Conservation (phyloP, 2,888 invertebrate species). For the Oligia latruncula region DNA sequence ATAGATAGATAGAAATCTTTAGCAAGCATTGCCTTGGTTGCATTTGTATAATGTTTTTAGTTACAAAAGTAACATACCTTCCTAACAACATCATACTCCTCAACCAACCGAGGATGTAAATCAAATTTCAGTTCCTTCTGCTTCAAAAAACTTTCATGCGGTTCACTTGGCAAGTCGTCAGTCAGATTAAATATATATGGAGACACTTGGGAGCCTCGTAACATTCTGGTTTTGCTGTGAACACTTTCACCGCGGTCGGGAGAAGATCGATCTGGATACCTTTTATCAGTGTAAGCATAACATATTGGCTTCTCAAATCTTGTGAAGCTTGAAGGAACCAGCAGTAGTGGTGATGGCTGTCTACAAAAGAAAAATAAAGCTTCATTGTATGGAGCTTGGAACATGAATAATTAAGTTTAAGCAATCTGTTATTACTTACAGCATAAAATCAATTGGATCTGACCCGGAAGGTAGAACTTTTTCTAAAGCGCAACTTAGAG, state of each 20-base stretch:
- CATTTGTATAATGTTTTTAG: not conserved
- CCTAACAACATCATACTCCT: constrained; percentile 85
- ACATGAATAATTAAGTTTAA: not conserved
- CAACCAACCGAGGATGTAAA: constrained; percentile 80
- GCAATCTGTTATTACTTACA: constrained; percentile 70
- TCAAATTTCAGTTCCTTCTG: constrained; percentile 86
- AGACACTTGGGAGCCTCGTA: constrained; percentile 87
- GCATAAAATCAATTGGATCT: constrained; percentile 74
- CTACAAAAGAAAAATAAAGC: constrained; percentile 68
- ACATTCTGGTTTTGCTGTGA: constrained; percentile 77
- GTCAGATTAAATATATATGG: constrained; percentile 91
- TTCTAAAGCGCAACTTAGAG: constrained; percentile 91
- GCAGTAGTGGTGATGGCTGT: constrained; percentile 90
- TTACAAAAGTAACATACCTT: constrained; percentile 75
- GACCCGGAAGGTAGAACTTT: constrained; percentile 91
- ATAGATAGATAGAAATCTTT: too few relatives aligned
- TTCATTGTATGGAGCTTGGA: not conserved
- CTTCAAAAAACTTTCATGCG: constrained; percentile 90
- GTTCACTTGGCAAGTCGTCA: constrained; percentile 91
- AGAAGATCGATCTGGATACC: constrained; percentile 69
- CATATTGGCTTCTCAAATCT: constrained; percentile 92
- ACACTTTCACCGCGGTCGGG: constrained; percentile 76
- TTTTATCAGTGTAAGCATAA: constrained; percentile 82
- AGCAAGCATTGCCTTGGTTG: not conserved
- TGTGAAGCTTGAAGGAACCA: constrained; percentile 95